phyloP scores from a whole-genome alignment of 2,797 vertebrate species.

The Pteropus rufus region DNA sequence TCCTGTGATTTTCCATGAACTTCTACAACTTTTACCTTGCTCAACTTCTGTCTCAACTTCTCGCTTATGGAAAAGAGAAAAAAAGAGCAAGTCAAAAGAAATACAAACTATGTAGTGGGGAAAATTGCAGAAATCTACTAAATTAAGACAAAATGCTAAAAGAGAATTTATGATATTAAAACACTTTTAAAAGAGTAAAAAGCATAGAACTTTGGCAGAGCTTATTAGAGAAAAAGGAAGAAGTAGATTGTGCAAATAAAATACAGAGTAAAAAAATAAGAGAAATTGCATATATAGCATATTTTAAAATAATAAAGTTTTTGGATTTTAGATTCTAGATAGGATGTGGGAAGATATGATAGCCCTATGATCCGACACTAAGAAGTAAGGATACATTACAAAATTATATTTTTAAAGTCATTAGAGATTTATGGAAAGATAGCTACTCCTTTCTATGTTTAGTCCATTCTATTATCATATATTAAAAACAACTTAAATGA shows the following conservation, averaged over 20 bases:
- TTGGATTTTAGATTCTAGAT: neutral
- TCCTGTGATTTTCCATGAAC: neutral
- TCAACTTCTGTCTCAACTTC: neutral
- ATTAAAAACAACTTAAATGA: neutral
- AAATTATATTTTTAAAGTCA: neutral
- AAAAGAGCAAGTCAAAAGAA: neutral
- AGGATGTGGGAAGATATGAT: neutral
- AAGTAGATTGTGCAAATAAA: neutral
- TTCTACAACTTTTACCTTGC: neutral
- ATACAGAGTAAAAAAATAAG: neutral
- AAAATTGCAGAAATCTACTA: neutral
- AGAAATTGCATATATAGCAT: neutral
- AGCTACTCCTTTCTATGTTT: neutral
- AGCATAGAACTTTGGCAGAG: neutral
- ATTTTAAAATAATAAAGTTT: neutral
- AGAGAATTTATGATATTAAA: neutral
- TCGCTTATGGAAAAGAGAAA: neutral
- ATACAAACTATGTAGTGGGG: neutral
- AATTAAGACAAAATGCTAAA: neutral
- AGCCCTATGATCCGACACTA: neutral
- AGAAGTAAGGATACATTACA: neutral
- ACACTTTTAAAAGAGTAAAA: neutral
- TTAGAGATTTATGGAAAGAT: neutral
- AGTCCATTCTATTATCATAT: neutral
- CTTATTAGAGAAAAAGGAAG: neutral